Evolutionary conservation across 2,113 vertebrate species (phyloP), one percentile per base, ranked within the genome.

Genomic region (Spermophilus dauricus): DNA sequence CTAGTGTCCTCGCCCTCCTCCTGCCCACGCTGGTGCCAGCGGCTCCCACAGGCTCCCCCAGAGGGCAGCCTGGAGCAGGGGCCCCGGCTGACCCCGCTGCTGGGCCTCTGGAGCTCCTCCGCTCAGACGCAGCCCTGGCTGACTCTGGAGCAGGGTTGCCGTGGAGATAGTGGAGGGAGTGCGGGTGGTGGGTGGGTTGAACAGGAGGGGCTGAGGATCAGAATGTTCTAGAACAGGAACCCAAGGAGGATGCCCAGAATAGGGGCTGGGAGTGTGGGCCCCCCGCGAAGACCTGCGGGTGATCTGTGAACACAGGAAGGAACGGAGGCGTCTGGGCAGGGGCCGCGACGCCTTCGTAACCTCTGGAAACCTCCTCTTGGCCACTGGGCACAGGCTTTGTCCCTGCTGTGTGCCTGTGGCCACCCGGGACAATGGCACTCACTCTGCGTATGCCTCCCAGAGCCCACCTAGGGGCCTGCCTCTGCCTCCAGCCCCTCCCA

Each of bases 111-210:
- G 63, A 80, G 17, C 53, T 24, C 30, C 75, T 30, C 76, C n/a
- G 53, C 45, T 16, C 18, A n/a, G 61, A 58, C 30, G 30, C 34
- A 22, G 34, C 30, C 73, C 32, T 22, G 37, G 75, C 67, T 80
- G 42, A 75, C 77, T 65, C 39, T 53, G 16, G 63, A 70, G 73
- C 80, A 75, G 67, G 75, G 84, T 94, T 87, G 75, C 63, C 63
- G 16, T 87, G 84, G 84, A 87, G 92, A 94, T 61, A 2, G 63
- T 10, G 12, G 73, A 58, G 39, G 48, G 48, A 63, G n/a, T 42
- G 24, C 63, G 32, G 42, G 83, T 32, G 45, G 48, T 87, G 75
- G 83, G 75, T 87, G 75, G 61, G 88, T 58, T 67, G 17, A 80
- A 24, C 37, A 45, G 37, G 48, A 87, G 63, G 48, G 30, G 16